A percentile compares a stretch with the other conserved stretches of the same genome.
phyloP scores from a whole-genome alignment of 2,888 invertebrate species.

The Nycteola revayana region DNA sequence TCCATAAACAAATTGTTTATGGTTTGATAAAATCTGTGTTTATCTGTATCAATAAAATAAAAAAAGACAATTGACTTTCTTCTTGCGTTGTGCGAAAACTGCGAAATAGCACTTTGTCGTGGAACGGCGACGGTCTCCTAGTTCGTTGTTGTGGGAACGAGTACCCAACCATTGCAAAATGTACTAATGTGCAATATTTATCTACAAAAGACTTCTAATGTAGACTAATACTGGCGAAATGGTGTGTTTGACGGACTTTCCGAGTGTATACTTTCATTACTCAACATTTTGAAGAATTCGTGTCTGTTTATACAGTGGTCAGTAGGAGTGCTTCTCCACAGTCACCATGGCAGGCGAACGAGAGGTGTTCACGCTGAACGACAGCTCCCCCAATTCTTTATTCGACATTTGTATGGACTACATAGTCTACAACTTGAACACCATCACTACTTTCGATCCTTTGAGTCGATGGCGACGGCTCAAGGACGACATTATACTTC shows the following conservation, averaged over 20 bases:
- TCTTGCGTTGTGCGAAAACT: slow-evolving; percentile 32
- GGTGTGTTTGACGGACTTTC: slow-evolving; percentile 32
- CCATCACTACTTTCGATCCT: slow-evolving; percentile 78
- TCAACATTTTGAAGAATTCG: slow-evolving; percentile 33
- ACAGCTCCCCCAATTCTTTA: slow-evolving; percentile 81
- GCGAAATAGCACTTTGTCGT: slow-evolving; percentile 8
- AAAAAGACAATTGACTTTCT: slow-evolving; percentile 15
- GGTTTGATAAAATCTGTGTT: too few species aligned
- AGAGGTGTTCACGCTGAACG: slow-evolving; percentile 50
- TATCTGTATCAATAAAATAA: not conserved
- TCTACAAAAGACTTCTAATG: too few species aligned
- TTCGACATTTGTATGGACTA: slow-evolving; percentile 84
- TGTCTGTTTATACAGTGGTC: slow-evolving; percentile 7
- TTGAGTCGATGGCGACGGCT: slow-evolving; percentile 72
- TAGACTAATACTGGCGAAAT: slow-evolving; percentile 26
- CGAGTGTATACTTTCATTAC: slow-evolving; percentile 37
- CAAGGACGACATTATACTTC: slow-evolving; percentile 84
- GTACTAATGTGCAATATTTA: too few species aligned
- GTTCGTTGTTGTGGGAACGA: too few species aligned
- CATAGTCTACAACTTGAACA: slow-evolving; percentile 83
- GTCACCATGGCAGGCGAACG: slow-evolving; percentile 50
- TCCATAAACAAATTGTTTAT: too few species aligned
- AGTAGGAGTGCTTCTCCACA: slow-evolving; percentile 1
- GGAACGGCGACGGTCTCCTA: too few species aligned
- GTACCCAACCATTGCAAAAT: too few species aligned